phyloP scores from a whole-genome alignment of 2,888 invertebrate species.

The Andrena chrysosceles region DNA sequence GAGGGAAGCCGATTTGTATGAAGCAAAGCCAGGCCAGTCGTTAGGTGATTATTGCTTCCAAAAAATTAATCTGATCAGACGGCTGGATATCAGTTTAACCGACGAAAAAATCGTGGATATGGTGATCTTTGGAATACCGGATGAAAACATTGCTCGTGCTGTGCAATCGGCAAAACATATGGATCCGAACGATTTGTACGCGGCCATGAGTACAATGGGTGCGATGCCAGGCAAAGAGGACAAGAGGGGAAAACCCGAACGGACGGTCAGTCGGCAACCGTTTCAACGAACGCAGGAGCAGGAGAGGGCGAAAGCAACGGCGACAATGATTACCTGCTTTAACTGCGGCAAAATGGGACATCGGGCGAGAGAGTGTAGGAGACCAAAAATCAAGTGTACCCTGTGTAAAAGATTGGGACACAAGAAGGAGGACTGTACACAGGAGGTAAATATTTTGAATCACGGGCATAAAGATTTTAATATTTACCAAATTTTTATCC shows the following conservation, averaged over 20 bases:
- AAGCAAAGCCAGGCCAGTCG: conserved; percentile 2
- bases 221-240: not conserved
- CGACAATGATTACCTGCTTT: not conserved
- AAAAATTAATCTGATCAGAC: conserved; percentile 16
- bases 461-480: no score
- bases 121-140: conserved; percentile 24
- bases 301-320: not conserved
- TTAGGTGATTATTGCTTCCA: conserved; percentile 35
- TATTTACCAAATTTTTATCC: no score
- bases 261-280: not conserved
- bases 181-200: conserved; percentile 4
- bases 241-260: not conserved
- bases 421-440: not conserved
- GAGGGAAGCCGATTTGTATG: conserved; percentile 7
- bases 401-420: not conserved
- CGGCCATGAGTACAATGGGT: conserved; percentile 9
- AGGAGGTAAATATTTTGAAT: no score
- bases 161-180: not conserved
- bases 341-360: not conserved
- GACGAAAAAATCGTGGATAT: conserved; percentile 22
- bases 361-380: not conserved
- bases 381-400: not conserved
- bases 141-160: conserved; percentile 8
- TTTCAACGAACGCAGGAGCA: not conserved
- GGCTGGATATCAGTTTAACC: not conserved